Percentiles rank a stretch among this genome's conserved stretches.
Conservation (phyloP, 2,888 invertebrate genomes). For the Xestia ashworthii region DNA sequence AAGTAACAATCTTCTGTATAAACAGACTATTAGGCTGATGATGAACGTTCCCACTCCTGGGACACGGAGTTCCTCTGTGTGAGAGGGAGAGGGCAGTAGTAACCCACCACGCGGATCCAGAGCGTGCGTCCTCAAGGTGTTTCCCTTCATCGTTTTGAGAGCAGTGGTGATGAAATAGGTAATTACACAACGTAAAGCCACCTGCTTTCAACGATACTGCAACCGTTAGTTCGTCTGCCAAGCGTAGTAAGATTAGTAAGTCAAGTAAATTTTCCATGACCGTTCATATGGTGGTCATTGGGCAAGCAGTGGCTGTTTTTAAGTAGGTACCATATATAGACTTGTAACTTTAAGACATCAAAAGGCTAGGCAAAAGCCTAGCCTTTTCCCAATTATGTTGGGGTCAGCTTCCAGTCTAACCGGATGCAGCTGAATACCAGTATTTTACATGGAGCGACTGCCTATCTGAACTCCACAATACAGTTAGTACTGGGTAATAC, state of each 20-base stretch:
- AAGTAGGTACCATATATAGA: not conserved
- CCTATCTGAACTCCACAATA: too few relatives aligned
- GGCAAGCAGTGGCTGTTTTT: not conserved
- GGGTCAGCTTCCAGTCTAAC: too few relatives aligned
- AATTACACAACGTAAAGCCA: not conserved
- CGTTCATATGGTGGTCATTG: not conserved
- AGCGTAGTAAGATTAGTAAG: not conserved
- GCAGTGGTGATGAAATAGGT: not conserved
- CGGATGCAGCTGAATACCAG: too few relatives aligned
- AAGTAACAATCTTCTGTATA: not conserved
- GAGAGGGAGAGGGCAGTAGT: not conserved
- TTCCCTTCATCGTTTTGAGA: not conserved
- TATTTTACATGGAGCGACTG: too few relatives aligned
- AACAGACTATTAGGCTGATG: not conserved
- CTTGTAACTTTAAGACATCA: not conserved
- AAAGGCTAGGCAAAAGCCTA: too few relatives aligned
- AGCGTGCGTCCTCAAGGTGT: not conserved
- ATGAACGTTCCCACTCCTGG: not conserved
- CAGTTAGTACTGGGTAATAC: too few relatives aligned
- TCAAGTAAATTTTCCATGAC: conserved; percentile 3
- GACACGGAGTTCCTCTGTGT: not conserved
- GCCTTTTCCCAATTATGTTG: too few relatives aligned
- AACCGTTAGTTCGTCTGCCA: not conserved
- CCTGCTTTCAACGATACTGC: not conserved
- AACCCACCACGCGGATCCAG: not conserved